Base-by-base conservation (phyloP, 2,888 invertebrate species). In the Eustalomyia histrio region DNA sequence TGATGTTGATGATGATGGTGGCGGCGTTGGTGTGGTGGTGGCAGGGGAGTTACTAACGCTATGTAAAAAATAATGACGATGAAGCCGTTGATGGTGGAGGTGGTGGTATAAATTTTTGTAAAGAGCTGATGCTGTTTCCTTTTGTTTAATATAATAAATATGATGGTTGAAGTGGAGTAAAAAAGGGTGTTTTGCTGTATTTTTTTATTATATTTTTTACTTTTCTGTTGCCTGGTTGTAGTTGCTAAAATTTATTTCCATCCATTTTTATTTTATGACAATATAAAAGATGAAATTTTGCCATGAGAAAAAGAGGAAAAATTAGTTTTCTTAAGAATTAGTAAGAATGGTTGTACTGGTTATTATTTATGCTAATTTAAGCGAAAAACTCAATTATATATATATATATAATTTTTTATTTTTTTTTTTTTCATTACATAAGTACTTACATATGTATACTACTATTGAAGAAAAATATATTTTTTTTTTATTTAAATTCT, bases 211-310 rank as follows among this genome's bases (percentile, higher is more conserved):
- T 39, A 12, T 39, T 39, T 14, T 10, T 39, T 39, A 12, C 39
- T 39, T 10, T 4, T 29, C 3, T 47, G 18, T 8, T 63, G 18
- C 39, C 14, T 74, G 67, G 24, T 74, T 58, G 24, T 29, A 39
- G 39, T 12, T 12, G 39, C 17, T 24, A 21, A 50, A 74, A 39
- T 60, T 60, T 60, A 60, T 60, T 67, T 74, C 14, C 74, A 67
- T 65, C 65, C 67, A 67, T 74, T 74, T 74, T 74, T 65, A 74
- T 60, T 53, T 74, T 65, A 9, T 58, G 50, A 52, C 29, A 57
- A 47, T 29, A 24, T 18, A 55, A 21, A 55, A 24, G 12, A 12
- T 3, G 12, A 39, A 39, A 39, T 39, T 55, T 10, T 55, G 9
- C 24, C 18, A 52, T 52, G 21, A 55, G 18, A 21, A 52, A 8